Evolutionary conservation across 2,888 invertebrate genomes (phyloP), one percentile per base, ranked within the genome.

Genomic region (Hypselothyrea guttata): DNA sequence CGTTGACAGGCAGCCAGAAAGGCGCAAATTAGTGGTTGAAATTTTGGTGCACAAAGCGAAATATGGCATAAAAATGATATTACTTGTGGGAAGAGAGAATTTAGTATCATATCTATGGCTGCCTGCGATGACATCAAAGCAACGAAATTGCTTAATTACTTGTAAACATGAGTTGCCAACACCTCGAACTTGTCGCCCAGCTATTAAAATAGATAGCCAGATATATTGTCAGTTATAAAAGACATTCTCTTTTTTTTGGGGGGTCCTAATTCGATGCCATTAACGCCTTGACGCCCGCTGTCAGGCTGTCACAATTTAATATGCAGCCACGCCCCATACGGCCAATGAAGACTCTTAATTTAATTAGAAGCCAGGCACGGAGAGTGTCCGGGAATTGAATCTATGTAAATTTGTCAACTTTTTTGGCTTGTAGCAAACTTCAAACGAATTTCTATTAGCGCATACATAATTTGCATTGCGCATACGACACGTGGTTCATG

Each of bases 111-210:
- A 22, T 22, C 22, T 22, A 22, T 35, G 42, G 40, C 59, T 54
- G 41, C 12, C 27, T 13, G 38, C 7, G 48, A 30, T 28, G 47
- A 83, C 77, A 70, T 77, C 77, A 77, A 83, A 83, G 83, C n/a
- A 38, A 44, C 52, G 33, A 75, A 83, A 83, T 77, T 78, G 78
- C 75, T 69, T 84, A 79, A 79, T 79, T 84, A 81, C 71, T 84
- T 79, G 78, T 84, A 84, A 79, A 79, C 82, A 84, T 79, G 78
- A 84, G 71, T 76, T 84, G 74, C 56, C 73, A 72, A 83, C 77
- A 70, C 81, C 73, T 79, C 53, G 28, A 62, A 64, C 70, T 61
- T 44, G 22, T 28, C 45, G 8, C 27, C 9, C 27, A 37, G 18
- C 34, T 53, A 16, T 11, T 2, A 16, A n/a, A 16, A n/a, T n/a